Base-by-base conservation (phyloP, 2,888 invertebrate genomes). In the Augiades crinisus region DNA sequence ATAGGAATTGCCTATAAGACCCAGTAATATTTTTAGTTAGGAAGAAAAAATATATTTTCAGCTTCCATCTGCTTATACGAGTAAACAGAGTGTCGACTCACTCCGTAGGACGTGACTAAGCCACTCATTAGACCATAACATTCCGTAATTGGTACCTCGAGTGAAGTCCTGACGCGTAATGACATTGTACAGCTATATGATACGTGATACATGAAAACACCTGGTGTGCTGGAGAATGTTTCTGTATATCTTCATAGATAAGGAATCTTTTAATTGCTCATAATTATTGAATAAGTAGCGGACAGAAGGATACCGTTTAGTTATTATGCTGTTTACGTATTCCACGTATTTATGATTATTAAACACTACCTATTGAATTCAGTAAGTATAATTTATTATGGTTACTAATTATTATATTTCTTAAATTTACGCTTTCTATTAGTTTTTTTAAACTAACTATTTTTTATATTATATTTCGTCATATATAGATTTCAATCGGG, bases 111-210 rank as follows among this genome's bases (percentile, higher is more conserved):
- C 47, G 47, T 40, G 47, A 47, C 47, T 47, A 47, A 47, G 47
- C 47, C 47, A 40, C 40, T 47, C 47, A 47, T 47, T 47, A 47
- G 47, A 27, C 33, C 31, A 40, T 47, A 38, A 47, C 47, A 47
- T 47, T 38, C 40, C 40, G 31, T 47, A 47, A 47, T 47, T 33
- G 33, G 22, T 33, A 33, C 22, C 33, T 47, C 22, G 10, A 31
- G 16, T 33, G 47, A 47, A n/a, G 38, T 40, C 33, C 47, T 47
- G 40, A 40, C 30, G 33, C 22, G 38, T 40, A 47, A 47, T 47
- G 38, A 47, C 47, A 40, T 31, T 27, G 47, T 33, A 33, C 14
- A 24, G 17, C 24, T 24, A 24, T 43, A 10, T 40, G 40, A 47
- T 31, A 47, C 40, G 31, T 47, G 33, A 31, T 17, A 12, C 38